phyloP scores from a whole-genome alignment of 2,888 invertebrate genomes.

The Penaeus monodon region DNA sequence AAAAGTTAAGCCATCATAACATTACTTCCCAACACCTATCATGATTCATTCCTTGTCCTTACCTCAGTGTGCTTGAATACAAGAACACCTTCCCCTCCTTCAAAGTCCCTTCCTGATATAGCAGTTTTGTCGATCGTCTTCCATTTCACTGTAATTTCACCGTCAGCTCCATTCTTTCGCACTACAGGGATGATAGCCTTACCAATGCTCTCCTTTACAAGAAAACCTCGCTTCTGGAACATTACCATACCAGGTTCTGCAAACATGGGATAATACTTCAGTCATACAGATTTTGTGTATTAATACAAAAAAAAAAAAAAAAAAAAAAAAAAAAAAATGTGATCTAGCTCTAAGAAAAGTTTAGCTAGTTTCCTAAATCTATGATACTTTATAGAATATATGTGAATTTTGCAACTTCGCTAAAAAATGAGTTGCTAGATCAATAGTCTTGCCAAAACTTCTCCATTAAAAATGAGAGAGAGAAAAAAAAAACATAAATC shows the following conservation, averaged over 20 bases:
- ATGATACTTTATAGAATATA: no score
- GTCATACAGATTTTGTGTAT: not conserved
- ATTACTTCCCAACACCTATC: no score
- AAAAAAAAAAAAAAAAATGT: no score
- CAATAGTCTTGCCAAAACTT: not conserved
- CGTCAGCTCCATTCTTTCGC: constrained; percentile 74
- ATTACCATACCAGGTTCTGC: constrained; percentile 74
- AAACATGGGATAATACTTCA: constrained; percentile 42
- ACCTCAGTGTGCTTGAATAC: constrained; percentile 72
- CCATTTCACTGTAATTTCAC: constrained; percentile 72
- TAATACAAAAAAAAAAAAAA: no score
- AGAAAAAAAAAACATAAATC: not conserved
- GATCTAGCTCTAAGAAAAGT: no score
- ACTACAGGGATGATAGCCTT: constrained; percentile 72
- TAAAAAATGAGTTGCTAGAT: not conserved
- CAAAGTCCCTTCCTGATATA: constrained; percentile 73
- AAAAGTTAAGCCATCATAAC: no score
- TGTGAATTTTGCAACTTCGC: no score
- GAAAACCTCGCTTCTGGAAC: constrained; percentile 74
- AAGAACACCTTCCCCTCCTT: constrained; percentile 73
- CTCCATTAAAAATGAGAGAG: not conserved
- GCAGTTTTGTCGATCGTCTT: constrained; percentile 75
- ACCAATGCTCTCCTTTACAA: constrained; percentile 74
- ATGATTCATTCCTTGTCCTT: constrained; percentile 15
- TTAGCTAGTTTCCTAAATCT: no score